These are phyloP conservation scores for Melanaphis sacchari DNA, from an alignment of 1,140 invertebrate genomes.

Conservation along the genomic window DNA sequence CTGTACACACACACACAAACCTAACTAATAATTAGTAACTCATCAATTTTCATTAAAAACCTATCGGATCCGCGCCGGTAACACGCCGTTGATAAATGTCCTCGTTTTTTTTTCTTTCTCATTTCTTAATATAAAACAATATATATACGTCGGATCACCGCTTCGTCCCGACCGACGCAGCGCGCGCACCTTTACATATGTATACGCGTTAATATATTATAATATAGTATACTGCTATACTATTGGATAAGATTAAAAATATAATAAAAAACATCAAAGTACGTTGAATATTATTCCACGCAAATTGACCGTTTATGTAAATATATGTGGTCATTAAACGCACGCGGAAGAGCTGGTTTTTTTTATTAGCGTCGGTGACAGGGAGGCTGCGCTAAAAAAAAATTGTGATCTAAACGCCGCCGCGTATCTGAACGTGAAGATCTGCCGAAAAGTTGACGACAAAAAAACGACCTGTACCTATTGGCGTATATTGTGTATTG, in stretches of 20 bases:
- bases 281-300: conserved; percentile 3
- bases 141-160: neutral
- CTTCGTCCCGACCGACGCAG: neutral
- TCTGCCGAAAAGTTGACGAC: neutral
- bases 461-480: neutral
- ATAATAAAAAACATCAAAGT: neutral
- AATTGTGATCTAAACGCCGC: neutral
- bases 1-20: neutral
- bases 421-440: neutral
- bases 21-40: conserved; percentile 32
- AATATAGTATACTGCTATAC: neutral
- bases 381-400: neutral
- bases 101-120: neutral
- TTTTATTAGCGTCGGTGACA: neutral
- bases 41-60: conserved; percentile 51
- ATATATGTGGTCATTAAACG: conserved; percentile 20
- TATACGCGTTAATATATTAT: neutral
- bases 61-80: neutral
- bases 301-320: conserved; percentile 42
- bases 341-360: neutral
- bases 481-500: neutral
- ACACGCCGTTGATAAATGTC: neutral
- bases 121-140: neutral
- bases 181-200: neutral
- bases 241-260: neutral